phyloP scores from a whole-genome alignment of 2,797 vertebrate genomes.

The Bovichtus variegatus region DNA sequence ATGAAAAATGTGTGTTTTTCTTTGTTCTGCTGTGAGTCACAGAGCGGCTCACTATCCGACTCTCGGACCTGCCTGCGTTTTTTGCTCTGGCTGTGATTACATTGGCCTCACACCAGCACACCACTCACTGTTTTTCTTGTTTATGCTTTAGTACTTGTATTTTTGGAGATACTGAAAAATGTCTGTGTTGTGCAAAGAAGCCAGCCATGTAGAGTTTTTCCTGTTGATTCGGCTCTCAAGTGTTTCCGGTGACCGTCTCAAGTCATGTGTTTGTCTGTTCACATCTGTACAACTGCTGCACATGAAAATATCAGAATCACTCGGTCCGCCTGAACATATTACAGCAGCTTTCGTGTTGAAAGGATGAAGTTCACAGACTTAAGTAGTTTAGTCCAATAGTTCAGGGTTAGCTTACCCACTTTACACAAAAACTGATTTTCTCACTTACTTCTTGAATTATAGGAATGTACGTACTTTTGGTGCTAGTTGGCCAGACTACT shows the following conservation, averaged over 20 bases:
- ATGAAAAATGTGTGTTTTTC: constrained; percentile 86
- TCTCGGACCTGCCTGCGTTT: constrained; percentile 70
- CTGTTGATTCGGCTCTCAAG: constrained; percentile 55
- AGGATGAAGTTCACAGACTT: constrained; percentile 4
- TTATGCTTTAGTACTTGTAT: constrained; percentile 57
- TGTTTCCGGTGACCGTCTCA: constrained; percentile 47
- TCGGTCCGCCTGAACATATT: constrained; percentile 1
- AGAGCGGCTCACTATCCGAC: constrained; percentile 83
- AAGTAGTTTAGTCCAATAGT: constrained; percentile 1
- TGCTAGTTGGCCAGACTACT: background rate
- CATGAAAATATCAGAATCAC: constrained; percentile 33
- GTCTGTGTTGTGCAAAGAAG: constrained; percentile 44
- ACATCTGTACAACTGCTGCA: constrained; percentile 60
- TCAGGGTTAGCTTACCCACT: background rate
- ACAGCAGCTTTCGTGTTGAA: constrained; percentile 13
- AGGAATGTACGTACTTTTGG: background rate
- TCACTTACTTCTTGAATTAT: background rate
- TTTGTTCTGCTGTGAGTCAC: constrained; percentile 80
- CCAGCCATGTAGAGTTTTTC: constrained; percentile 36
- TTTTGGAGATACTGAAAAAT: constrained; percentile 52
- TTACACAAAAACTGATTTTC: constrained; percentile 3
- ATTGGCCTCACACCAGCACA: constrained; percentile 63
- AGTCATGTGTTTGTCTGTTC: constrained; percentile 47
- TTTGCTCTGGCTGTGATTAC: constrained; percentile 68
- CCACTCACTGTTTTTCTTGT: constrained; percentile 62